Evolutionary conservation across 2,113 vertebrate species (phyloP), one percentile per base, ranked within the genome.

Genomic region (Blennius ocellaris): DNA sequence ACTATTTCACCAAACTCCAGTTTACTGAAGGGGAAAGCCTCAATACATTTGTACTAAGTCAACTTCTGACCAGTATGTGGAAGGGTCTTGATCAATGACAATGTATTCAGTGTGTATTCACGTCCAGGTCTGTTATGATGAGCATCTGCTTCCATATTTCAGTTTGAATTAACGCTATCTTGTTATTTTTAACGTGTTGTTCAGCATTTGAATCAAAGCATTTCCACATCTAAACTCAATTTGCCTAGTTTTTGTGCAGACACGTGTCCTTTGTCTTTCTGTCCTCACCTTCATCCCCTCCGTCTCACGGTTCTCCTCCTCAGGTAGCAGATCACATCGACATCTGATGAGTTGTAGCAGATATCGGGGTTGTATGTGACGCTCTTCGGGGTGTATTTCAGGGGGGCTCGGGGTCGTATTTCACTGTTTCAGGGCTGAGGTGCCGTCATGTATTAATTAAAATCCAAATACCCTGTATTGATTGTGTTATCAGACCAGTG

Each of bases 391-490:
- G 87, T 89, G 93, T 95, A 95, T 95, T 96, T 88, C 61, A 80
- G 70, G 73, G 47, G 70, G 54, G 93, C 93, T 90, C 88, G 88
- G 90, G 95, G 95, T 96, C 94, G 94, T 96, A 97, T 96, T 96
- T 97, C 95, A 96, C 93, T 68, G 94, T 93, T 95, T 95, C 95
- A 94, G 94, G 91, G 89, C 83, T 86, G 87, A 86, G 87, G 89
- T 85, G 84, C 89, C 79, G 93, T 95, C 95, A 94, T 90, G 94
- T 96, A 96, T 96, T 96, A 96, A 97, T 97, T 97, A 96, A 97
- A 98, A 97, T 96, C 95, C 96, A 96, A 97, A 97, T 96, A 95
- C 95, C 94, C 94, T 85, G 92, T 97, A 97, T 98, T 96, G 96
- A 97, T 97, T 95, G 95, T 91, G 95, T 97, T 97, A 97, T 98